These are phyloP conservation scores for Planiliza haematocheilus DNA, from an alignment of 2,113 vertebrate genomes.

Conservation along the genomic window DNA sequence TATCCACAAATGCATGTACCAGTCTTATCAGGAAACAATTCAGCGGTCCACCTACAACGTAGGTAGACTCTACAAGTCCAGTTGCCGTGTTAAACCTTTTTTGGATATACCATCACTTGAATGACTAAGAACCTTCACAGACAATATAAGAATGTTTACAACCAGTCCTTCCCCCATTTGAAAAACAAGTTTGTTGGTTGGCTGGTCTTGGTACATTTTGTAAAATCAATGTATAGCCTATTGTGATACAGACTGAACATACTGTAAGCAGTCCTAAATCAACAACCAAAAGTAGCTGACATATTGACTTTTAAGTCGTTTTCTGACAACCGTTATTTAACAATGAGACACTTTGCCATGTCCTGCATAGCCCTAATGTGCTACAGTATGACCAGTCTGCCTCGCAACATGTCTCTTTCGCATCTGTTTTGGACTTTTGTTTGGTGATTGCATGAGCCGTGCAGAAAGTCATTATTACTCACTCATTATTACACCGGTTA, in stretches of 20 bases:
- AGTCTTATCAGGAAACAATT: too few relatives aligned
- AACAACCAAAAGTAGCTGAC: background rate
- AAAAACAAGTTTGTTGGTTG: background rate
- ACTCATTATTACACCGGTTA: background rate
- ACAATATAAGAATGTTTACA: background rate
- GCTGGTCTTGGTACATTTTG: slow-evolving; percentile 6
- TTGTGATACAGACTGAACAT: slow-evolving; percentile 8
- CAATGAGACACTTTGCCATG: background rate
- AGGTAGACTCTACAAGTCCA: too few relatives aligned
- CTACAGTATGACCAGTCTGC: slow-evolving; percentile 19
- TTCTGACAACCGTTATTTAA: background rate
- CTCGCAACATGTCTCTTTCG: slow-evolving; percentile 1
- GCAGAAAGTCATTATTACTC: background rate
- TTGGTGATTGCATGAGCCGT: slow-evolving; percentile 31
- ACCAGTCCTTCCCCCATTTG: background rate
- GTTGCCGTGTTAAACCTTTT: too few relatives aligned
- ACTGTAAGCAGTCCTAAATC: background rate
- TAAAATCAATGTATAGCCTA: background rate
- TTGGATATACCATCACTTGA: too few relatives aligned
- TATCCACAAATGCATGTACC: too few relatives aligned
- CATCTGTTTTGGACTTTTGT: slow-evolving; percentile 9
- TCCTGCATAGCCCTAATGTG: background rate
- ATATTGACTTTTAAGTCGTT: background rate
- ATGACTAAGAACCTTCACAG: too few relatives aligned
- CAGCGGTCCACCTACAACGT: too few relatives aligned